These are phyloP conservation scores for Lasioglossum vierecki DNA, from an alignment of 2,888 invertebrate genomes.

Conservation along the genomic window DNA sequence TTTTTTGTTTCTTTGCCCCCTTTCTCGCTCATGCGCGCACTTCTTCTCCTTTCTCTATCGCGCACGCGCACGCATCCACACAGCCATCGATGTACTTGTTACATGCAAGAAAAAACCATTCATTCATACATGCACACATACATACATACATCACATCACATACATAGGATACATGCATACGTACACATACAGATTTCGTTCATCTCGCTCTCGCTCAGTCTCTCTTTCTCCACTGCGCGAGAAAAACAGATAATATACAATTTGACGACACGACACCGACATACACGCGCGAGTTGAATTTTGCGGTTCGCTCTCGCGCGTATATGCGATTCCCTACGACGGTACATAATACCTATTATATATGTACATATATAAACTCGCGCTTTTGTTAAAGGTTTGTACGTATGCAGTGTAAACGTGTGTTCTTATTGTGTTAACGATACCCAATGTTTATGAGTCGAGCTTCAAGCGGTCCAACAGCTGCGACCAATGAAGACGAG, in stretches of 20 bases:
- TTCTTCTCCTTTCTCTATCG: background rate
- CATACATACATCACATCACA: background rate
- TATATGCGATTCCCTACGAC: slow-evolving; percentile 52
- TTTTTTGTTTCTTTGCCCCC: slow-evolving; percentile 22
- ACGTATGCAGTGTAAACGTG: slow-evolving; percentile 57
- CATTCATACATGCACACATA: background rate
- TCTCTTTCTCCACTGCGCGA: slow-evolving; percentile 34
- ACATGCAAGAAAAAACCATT: background rate
- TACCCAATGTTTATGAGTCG: slow-evolving; percentile 33
- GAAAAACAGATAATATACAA: slow-evolving; percentile 57
- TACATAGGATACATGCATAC: background rate
- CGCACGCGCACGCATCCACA: slow-evolving; percentile 2
- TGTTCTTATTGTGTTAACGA: slow-evolving; percentile 52
- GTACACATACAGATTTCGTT: slow-evolving; percentile 20
- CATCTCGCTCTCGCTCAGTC: slow-evolving; percentile 42
- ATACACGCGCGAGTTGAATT: slow-evolving; percentile 31
- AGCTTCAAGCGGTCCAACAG: slow-evolving; percentile 28
- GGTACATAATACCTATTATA: slow-evolving; percentile 67
- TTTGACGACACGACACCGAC: slow-evolving; percentile 32
- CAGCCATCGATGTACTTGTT: background rate
- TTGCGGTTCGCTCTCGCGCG: slow-evolving; percentile 20
- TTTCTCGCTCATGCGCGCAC: background rate
- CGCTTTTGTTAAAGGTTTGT: slow-evolving; percentile 64
- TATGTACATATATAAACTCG: slow-evolving; percentile 72
- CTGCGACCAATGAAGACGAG: slow-evolving; percentile 41